Conservation (phyloP, 2,797 vertebrate species). For the Pseudomugil tenellus region DNA sequence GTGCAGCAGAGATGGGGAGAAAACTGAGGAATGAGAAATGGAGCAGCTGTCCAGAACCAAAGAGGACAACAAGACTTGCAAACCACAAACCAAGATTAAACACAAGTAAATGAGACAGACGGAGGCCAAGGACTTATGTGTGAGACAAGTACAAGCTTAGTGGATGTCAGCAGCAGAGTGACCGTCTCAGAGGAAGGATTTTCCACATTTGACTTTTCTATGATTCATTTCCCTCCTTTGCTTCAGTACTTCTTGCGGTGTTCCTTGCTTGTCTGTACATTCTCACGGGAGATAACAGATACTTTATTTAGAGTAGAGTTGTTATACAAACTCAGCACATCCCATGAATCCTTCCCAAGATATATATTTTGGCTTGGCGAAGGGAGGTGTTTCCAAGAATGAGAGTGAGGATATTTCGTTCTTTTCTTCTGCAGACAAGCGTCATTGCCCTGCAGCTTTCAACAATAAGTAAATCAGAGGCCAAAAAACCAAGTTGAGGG, state of each 20-base stretch:
- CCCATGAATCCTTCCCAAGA: conserved; percentile 37
- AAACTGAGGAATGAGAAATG: conserved; percentile 31
- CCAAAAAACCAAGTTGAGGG: background rate
- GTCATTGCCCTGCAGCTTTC: conserved; percentile 10
- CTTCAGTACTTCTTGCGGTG: conserved; percentile 43
- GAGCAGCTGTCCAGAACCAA: conserved; percentile 33
- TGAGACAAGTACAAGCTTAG: background rate
- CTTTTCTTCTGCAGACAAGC: conserved; percentile 11
- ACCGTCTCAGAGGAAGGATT: conserved; percentile 26
- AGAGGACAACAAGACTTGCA: conserved; percentile 26
- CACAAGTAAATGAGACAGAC: conserved; percentile 17
- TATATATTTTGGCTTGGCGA: conserved; percentile 47
- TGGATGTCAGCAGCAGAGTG: conserved; percentile 21
- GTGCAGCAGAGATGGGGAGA: conserved; percentile 18
- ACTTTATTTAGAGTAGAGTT: conserved; percentile 33
- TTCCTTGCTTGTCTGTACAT: conserved; percentile 49
- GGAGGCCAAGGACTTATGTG: conserved; percentile 15
- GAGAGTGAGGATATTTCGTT: conserved; percentile 26
- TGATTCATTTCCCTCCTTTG: conserved; percentile 40
- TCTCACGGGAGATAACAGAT: conserved; percentile 40
- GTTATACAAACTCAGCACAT: conserved; percentile 46
- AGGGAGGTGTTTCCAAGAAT: conserved; percentile 27
- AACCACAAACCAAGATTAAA: conserved; percentile 38
- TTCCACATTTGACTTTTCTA: conserved; percentile 35
- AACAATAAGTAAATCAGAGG: conserved; percentile 19